Base-by-base conservation (phyloP, 2,797 vertebrate species). In the Lepilemur septentrionalis region DNA sequence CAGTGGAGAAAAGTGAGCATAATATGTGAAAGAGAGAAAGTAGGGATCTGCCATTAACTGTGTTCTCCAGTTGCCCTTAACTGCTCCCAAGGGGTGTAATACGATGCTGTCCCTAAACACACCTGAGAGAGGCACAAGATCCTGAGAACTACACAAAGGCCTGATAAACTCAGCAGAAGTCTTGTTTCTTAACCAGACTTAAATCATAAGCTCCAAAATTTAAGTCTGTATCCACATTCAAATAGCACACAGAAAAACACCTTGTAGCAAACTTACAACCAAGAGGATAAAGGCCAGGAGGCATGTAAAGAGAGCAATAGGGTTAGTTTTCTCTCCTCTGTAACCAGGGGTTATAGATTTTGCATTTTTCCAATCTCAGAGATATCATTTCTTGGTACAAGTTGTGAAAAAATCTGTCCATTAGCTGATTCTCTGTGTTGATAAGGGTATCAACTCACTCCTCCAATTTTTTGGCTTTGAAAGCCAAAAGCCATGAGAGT, bases 391-490 rank as follows among this genome's bases (percentile, higher is more conserved):
- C 20, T 83, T 89, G 63, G 28, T 76, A 59, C 9, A 88, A 83
- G 80, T 5, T 91, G 32, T 63, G 38, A 55, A 23, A 88, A 90
- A 69, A 30, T 50, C 14, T 89, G 52, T 82, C 81, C 78, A 50
- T 89, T 73, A 91, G 18, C 65, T 83, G 23, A 87, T 84, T 63
- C 48, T 95, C 57, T 84, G 9, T 84, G 43, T 93, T 78, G 79
- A 90, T 72, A 86, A 92, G 55, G 38, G 61, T 80, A 38, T 88
- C 91, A 92, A 80, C 22, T 83, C 65, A 84, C 48, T 85, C 46
- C 73, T 96, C 72, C 85, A 89, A 79, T 67, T 93, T 69, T 89
- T 50, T 52, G 65, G 61, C 46, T 95, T 92, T 91, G 23, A 83
- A 65, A 76, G 52, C 57, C 76, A 87, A 81, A 80, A 81, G 35